phyloP scores from a whole-genome alignment of 1,140 invertebrate genomes.

The Lordiphosa mommai region DNA sequence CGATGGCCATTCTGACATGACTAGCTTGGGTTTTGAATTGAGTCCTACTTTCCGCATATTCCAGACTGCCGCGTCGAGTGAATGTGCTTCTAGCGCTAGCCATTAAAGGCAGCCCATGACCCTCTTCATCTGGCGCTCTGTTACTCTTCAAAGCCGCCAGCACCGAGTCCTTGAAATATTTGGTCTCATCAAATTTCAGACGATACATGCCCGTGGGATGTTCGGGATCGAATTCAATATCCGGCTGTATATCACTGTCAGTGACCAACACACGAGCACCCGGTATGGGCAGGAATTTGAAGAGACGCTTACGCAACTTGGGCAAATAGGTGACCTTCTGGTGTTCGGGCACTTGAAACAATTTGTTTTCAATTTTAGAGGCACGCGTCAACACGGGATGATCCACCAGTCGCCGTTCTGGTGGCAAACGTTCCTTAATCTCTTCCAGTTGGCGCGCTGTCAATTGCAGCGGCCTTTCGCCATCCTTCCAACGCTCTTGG shows the following conservation, averaged over 20 bases:
- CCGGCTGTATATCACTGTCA: constrained; percentile 52
- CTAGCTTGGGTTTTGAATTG: no score
- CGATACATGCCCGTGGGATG: constrained; percentile 49
- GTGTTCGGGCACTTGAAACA: constrained; percentile 48
- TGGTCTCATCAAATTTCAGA: constrained; percentile 29
- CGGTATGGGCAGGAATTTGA: constrained; percentile 67
- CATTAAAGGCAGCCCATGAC: background rate
- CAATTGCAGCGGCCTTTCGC: constrained; percentile 32
- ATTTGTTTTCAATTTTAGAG: constrained; percentile 11
- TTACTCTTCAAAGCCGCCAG: constrained; percentile 19
- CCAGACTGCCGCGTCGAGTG: background rate
- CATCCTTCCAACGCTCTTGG: constrained; percentile 64
- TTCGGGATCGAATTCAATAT: constrained; percentile 48
- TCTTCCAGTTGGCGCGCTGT: constrained; percentile 50
- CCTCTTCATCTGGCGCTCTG: background rate
- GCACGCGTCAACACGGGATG: constrained; percentile 32
- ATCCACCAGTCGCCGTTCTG: constrained; percentile 44
- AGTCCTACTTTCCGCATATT: no score
- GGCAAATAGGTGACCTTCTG: constrained; percentile 49
- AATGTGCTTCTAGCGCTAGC: background rate
- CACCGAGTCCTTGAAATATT: constrained; percentile 47
- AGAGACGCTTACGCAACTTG: constrained; percentile 58
- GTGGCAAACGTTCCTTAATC: constrained; percentile 43
- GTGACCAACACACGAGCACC: constrained; percentile 60
- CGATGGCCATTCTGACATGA: no score